Evolutionary conservation across 2,888 invertebrate species (phyloP).

Genomic region (Apotomis turbidana): DNA sequence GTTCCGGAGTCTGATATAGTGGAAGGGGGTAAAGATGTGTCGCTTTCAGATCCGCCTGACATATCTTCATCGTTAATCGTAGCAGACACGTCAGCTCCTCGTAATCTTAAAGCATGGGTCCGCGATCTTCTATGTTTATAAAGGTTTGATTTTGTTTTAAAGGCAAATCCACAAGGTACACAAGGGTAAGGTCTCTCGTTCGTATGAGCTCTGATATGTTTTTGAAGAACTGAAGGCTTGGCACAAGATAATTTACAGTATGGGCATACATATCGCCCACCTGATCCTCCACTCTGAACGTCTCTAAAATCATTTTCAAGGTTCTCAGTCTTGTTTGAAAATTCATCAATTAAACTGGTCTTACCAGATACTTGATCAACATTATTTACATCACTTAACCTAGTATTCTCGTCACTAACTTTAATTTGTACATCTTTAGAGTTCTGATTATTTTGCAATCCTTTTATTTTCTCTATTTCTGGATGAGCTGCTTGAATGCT

Average conservation of each 20-base stretch:
- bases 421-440: slow-evolving; percentile 82
- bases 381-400: slow-evolving; percentile 79
- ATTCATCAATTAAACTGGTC: slow-evolving; percentile 81
- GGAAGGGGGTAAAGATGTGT: slow-evolving; percentile 75
- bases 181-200: slow-evolving; percentile 97
- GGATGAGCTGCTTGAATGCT: slow-evolving; percentile 78
- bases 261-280: slow-evolving; percentile 92
- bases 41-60: slow-evolving; percentile 84
- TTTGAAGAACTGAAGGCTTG: slow-evolving; percentile 96
- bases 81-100: slow-evolving; percentile 82
- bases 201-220: slow-evolving; percentile 97
- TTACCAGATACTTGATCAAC: slow-evolving; percentile 80
- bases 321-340: slow-evolving; percentile 82
- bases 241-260: slow-evolving; percentile 95
- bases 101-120: slow-evolving; percentile 87
- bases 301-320: slow-evolving; percentile 82
- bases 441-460: slow-evolving; percentile 59
- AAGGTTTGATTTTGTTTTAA: slow-evolving; percentile 96
- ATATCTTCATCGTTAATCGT: slow-evolving; percentile 84
- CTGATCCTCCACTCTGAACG: slow-evolving; percentile 70
- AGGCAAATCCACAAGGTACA: slow-evolving; percentile 94
- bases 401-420: slow-evolving; percentile 76
- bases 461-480: slow-evolving; percentile 78
- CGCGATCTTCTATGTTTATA: slow-evolving; percentile 94
- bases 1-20: slow-evolving; percentile 72